These are phyloP conservation scores for Calidris pugnax DNA, from an alignment of 2,113 vertebrate genomes.

Conservation along the genomic window DNA sequence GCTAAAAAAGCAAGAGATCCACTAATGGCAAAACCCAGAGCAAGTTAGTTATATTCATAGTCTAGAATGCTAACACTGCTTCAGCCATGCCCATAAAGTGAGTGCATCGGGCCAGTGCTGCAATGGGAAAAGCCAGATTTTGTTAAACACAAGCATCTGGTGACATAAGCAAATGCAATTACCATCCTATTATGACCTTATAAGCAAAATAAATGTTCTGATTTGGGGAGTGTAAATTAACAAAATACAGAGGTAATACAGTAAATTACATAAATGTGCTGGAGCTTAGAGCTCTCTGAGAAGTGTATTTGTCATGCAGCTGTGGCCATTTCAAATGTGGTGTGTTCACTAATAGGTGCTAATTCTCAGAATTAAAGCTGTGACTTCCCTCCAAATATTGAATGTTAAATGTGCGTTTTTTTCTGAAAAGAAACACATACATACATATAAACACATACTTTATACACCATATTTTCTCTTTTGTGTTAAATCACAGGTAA, in stretches of 20 bases:
- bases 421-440: background rate
- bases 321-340: background rate
- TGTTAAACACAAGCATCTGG: conserved; percentile 5
- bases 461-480: background rate
- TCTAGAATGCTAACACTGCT: background rate
- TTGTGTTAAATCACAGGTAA: background rate
- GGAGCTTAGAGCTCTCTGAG: background rate
- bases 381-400: background rate
- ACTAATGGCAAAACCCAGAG: conserved; percentile 23
- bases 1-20: conserved; percentile 16
- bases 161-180: conserved; percentile 17
- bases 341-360: background rate
- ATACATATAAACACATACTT: background rate
- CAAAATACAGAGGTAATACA: background rate
- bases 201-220: conserved; percentile 10
- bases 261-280: conserved; percentile 1
- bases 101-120: background rate
- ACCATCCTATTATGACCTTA: background rate
- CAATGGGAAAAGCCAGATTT: background rate
- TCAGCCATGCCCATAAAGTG: background rate
- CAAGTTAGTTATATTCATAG: background rate
- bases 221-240: background rate
- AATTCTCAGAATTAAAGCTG: background rate
- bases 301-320: background rate
- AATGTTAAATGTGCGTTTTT: background rate